Percentiles rank a stretch among this genome's conserved stretches.
These are phyloP conservation scores for Falco naumanni DNA, from an alignment of 2,797 vertebrate species.

Conservation along the genomic window DNA sequence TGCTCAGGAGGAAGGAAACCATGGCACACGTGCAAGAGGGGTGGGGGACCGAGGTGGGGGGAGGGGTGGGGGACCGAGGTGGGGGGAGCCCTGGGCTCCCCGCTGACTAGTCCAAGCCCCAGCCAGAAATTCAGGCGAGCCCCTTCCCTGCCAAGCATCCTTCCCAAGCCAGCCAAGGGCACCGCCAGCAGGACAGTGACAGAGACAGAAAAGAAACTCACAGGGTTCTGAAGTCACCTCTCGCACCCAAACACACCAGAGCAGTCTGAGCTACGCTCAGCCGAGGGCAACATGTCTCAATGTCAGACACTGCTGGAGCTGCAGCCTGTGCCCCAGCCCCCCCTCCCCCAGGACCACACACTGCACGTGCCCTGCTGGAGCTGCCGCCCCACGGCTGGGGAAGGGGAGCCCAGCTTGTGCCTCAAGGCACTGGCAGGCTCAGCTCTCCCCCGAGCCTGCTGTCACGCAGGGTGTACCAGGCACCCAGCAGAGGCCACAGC, in stretches of 20 bases:
- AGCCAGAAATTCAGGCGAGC: neutral
- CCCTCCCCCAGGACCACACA: rapidly evolving
- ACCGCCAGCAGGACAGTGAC: neutral
- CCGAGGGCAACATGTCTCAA: conserved; percentile 64
- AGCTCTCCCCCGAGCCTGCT: neutral
- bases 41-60: rapidly evolving
- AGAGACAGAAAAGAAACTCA: conserved; percentile 34
- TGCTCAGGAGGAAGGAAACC: neutral
- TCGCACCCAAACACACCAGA: neutral
- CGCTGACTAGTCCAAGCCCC: neutral
- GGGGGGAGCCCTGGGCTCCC: neutral
- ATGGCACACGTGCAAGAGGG: neutral
- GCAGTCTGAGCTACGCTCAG: neutral
- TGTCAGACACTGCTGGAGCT: neutral
- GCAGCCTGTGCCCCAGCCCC: neutral
- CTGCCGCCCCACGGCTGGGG: neutral
- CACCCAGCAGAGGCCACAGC: neutral
- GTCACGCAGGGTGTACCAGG: neutral
- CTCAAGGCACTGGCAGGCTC: rapidly evolving
- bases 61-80: neutral
- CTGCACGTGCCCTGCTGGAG: rapidly evolving
- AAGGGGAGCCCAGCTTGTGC: neutral
- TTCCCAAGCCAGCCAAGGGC: neutral
- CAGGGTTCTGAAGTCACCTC: conserved; percentile 60
- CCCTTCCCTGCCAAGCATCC: neutral